Conservation (phyloP, 35 echinoderm and acorn worm species). For the Apostichopus californicus region DNA sequence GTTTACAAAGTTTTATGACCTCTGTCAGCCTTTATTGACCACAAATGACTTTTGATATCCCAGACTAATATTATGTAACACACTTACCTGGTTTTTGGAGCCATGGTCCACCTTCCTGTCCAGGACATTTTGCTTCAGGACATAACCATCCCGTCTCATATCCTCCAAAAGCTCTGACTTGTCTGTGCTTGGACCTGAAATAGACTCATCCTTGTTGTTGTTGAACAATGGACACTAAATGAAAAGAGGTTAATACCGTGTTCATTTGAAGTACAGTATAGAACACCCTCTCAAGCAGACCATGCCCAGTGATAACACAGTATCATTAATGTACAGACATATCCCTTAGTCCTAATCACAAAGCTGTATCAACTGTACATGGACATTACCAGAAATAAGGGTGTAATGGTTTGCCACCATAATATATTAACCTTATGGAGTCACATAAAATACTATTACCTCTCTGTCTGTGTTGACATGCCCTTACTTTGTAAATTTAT, state of each 20-base stretch:
- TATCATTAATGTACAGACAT: too few species aligned
- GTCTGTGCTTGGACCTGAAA: constrained; percentile 65
- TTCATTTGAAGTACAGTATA: background rate
- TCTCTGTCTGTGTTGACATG: constrained; percentile 98
- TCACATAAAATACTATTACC: constrained; percentile 45
- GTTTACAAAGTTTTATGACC: too few species aligned
- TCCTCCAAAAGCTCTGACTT: constrained; percentile 86
- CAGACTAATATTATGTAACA: background rate
- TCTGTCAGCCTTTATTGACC: too few species aligned
- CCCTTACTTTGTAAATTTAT: background rate
- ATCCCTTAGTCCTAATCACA: too few species aligned
- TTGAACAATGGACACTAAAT: constrained; percentile 88
- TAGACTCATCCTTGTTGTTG: constrained; percentile 62
- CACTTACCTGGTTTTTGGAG: constrained; percentile 80
- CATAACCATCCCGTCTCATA: constrained; percentile 84
- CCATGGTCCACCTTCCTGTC: constrained; percentile 70
- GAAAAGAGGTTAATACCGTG: background rate
- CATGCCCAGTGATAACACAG: too few species aligned
- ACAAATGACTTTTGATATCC: background rate
- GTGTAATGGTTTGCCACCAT: background rate
- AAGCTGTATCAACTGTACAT: too few species aligned
- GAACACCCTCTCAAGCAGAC: background rate
- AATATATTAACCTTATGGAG: too few species aligned
- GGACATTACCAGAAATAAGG: too few species aligned
- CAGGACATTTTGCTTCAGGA: constrained; percentile 87